Conservation (phyloP, 2,888 invertebrate species). For the Stegophylla sp. region DNA sequence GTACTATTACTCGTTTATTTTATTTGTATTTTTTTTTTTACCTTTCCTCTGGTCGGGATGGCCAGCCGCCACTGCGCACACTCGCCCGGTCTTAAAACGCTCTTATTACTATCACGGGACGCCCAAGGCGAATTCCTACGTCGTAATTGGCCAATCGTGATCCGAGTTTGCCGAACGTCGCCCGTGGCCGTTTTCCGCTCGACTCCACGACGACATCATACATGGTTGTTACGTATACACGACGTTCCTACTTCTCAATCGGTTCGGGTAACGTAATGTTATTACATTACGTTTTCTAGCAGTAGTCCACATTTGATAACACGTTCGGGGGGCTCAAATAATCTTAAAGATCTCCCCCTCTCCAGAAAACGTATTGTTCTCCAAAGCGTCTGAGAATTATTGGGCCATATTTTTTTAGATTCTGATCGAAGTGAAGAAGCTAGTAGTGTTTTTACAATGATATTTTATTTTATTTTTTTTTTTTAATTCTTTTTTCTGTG, state of each 20-base stretch:
- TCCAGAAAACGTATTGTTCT: too few species aligned
- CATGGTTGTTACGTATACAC: neutral
- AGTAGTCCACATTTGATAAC: too few species aligned
- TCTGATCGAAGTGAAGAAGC: too few species aligned
- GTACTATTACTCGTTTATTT: slow-evolving; percentile 19
- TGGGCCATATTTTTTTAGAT: too few species aligned
- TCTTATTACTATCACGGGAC: slow-evolving; percentile 24
- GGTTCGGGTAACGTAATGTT: neutral
- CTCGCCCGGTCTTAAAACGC: slow-evolving; percentile 14
- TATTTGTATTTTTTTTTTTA: slow-evolving; percentile 16
- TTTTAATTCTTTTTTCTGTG: too few species aligned
- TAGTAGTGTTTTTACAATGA: too few species aligned
- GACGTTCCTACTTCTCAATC: neutral
- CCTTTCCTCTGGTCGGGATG: slow-evolving; percentile 29
- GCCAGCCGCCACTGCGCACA: slow-evolving; percentile 1
- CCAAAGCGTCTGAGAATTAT: too few species aligned
- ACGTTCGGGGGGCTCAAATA: too few species aligned
- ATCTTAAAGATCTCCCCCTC: too few species aligned
- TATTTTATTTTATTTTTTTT: too few species aligned
- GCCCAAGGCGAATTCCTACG: slow-evolving; percentile 50
- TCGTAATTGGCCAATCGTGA: slow-evolving; percentile 52
- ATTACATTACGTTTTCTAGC: too few species aligned
- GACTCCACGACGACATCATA: neutral
- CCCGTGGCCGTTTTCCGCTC: slow-evolving; percentile 10
- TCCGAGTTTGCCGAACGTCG: slow-evolving; percentile 47